Evolutionary conservation across 2,888 invertebrate species (phyloP).

Genomic region (Psylliodes chrysocephalus): DNA sequence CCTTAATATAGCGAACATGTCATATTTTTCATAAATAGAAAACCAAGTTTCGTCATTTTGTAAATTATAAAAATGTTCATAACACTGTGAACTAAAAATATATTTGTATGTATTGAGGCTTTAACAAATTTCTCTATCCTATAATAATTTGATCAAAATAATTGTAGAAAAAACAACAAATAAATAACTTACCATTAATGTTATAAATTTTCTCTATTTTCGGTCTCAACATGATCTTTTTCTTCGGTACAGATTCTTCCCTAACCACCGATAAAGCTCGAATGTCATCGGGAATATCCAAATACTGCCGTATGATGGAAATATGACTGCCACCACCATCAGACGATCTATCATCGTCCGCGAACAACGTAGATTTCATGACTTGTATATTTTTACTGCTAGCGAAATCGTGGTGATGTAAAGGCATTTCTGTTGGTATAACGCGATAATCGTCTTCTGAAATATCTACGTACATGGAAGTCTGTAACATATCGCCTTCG

Average conservation of each 20-base stretch:
- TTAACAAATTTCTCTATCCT: no score
- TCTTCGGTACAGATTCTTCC: conserved; percentile 37
- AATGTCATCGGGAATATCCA: conserved; percentile 49
- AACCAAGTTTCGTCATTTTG: no score
- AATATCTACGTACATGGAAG: conserved; percentile 52
- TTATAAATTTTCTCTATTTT: conserved; percentile 48
- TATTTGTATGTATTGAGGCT: no score
- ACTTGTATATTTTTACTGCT: conserved; percentile 48
- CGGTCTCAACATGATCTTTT: conserved; percentile 44
- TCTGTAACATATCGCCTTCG: conserved; percentile 49
- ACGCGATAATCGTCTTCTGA: conserved; percentile 48
- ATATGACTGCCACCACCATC: conserved; percentile 47
- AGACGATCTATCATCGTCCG: conserved; percentile 51
- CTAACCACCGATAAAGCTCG: conserved; percentile 40
- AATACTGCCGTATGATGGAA: conserved; percentile 49
- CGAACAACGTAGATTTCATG: conserved; percentile 52
- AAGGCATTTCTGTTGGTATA: conserved; percentile 40
- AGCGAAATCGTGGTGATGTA: conserved; percentile 42
- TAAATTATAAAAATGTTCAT: no score
- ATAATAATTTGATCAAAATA: no score
- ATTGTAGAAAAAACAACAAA: no score
- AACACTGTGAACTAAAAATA: no score
- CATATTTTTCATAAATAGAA: no score
- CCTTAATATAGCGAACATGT: no score
- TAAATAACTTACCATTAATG: conserved; percentile 42